Conservation (phyloP, 2,113 vertebrate species). For the Neolamprologus devosi region DNA sequence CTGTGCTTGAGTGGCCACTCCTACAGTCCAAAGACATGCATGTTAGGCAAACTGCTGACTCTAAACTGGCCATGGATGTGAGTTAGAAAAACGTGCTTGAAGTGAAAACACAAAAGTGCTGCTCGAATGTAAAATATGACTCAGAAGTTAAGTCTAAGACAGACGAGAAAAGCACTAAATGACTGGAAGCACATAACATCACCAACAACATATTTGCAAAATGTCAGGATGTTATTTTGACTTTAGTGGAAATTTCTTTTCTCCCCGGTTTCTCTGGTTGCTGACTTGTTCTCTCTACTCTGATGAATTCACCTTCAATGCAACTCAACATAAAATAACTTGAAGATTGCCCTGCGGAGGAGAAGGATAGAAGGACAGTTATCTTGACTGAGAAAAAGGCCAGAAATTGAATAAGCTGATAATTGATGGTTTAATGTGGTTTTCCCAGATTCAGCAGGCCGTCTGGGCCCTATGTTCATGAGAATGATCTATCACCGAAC, state of each 20-base stretch:
- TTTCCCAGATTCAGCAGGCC: constrained; percentile 1
- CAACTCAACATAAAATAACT: not conserved
- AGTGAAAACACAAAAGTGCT: not conserved
- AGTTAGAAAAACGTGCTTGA: not conserved
- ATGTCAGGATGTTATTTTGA: not conserved
- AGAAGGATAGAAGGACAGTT: not conserved
- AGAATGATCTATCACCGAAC: not conserved
- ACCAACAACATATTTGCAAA: not conserved
- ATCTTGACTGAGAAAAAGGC: not conserved
- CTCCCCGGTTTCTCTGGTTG: not conserved
- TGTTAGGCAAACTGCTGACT: not conserved
- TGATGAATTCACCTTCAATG: not conserved
- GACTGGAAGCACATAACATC: not conserved
- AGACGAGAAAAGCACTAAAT: not conserved
- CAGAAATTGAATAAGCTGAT: constrained; percentile 9
- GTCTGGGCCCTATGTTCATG: not conserved
- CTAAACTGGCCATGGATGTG: not conserved
- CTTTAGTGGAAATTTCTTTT: not conserved
- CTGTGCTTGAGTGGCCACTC: not conserved
- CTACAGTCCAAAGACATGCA: not conserved
- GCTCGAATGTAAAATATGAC: not conserved
- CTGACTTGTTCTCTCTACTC: not conserved
- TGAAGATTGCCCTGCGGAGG: not conserved
- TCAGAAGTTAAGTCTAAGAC: not conserved
- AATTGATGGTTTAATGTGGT: not conserved